phyloP scores from a whole-genome alignment of 2,888 invertebrate genomes.

The Polia nebulosa region DNA sequence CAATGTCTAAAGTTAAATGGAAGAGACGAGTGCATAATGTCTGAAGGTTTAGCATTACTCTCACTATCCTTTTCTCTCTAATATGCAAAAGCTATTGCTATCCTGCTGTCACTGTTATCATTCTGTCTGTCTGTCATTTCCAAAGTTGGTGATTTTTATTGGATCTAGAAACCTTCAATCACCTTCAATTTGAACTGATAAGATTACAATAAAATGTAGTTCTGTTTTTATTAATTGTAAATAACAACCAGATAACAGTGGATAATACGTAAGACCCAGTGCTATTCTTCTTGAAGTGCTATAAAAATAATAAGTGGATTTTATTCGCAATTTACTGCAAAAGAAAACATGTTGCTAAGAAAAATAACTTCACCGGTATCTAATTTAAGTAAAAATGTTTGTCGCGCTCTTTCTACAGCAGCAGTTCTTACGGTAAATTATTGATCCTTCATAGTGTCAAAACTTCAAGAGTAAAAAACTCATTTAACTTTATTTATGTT shows the following conservation, averaged over 20 bases:
- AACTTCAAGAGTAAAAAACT: too few relatives aligned
- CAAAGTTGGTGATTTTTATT: not conserved
- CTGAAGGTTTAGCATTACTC: not conserved
- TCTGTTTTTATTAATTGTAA: slow-evolving; percentile 17
- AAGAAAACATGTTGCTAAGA: slow-evolving; percentile 63
- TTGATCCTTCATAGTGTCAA: too few relatives aligned
- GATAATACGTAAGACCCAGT: slow-evolving; percentile 2
- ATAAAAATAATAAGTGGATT: not conserved
- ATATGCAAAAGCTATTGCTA: not conserved
- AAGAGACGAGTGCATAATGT: not conserved
- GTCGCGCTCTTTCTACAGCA: slow-evolving; percentile 66
- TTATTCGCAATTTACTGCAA: not conserved
- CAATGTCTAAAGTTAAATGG: too few relatives aligned
- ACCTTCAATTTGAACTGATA: slow-evolving; percentile 36
- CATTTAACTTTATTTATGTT: slow-evolving; percentile 57
- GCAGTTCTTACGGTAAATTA: slow-evolving; percentile 68
- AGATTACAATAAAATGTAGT: not conserved
- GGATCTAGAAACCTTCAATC: too few relatives aligned
- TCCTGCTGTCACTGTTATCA: slow-evolving; percentile 43
- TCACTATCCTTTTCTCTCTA: not conserved
- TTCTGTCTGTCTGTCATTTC: not conserved
- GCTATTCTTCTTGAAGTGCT: not conserved
- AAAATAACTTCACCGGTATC: slow-evolving; percentile 54
- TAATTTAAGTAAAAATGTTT: slow-evolving; percentile 58
- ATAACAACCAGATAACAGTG: slow-evolving; percentile 19